Base-by-base conservation (phyloP, 2,113 vertebrate species). In the Octodon degus region DNA sequence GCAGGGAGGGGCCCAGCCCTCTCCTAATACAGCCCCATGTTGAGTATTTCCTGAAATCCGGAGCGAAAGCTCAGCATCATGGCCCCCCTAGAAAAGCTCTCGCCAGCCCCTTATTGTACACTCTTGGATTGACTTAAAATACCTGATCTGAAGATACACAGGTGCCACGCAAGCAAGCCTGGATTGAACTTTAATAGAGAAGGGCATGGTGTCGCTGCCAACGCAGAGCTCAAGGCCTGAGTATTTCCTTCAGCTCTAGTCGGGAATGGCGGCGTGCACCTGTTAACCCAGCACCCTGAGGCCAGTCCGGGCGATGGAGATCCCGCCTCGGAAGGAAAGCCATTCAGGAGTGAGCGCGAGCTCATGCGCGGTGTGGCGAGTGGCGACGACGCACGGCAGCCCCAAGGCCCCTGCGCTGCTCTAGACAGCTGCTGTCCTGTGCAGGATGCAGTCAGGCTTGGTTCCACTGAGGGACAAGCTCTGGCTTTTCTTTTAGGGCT, bases 211-310 rank as follows among this genome's bases (percentile, higher is more conserved):
- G 25, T 17, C 55, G 37, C 88, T 43, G 53, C 34, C 70, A 82
- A 83, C 14, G 74, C 74, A 84, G 74, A 27, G 37, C 25, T 37
- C 60, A n/a, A 58, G 70, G 70, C 9, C 34, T 24, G n/a, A 80
- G 86, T 6, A 63, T 1, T 63, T 63, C 22, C 25, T 62, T 62
- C 60, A 62, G 2, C 55, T 34, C 43, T 12, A 13, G 58, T 3
- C 13, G 5, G 12, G 55, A 6, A 1, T 6, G 6, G 63, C 11
- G 12, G 2, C 13, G 25, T 1, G 2, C 1, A 11, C 53, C 68
- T 30, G 11, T 16, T 0, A 50, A 32, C 85, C 53, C 37, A 9
- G 11, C 55, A 5, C 43, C 43, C 19, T 34, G 10, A 67, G 67
- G 43, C 12, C 40, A 27, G n/a, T 20, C 2, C 4, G 43, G 27